Conservation (phyloP, 2,888 invertebrate species). For the Agrochola lota region DNA sequence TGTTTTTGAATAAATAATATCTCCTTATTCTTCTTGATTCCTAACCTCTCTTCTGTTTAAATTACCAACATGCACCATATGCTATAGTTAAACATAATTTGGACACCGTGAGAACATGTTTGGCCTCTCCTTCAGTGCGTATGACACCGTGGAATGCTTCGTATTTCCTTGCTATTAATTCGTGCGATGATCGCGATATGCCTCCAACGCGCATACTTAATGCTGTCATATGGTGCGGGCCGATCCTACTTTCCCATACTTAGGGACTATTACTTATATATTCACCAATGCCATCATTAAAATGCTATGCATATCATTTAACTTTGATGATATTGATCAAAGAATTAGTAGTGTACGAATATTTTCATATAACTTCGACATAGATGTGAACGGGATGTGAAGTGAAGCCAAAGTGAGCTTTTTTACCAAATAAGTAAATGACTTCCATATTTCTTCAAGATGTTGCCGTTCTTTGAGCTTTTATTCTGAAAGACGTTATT, state of each 20-base stretch:
- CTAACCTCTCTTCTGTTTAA: constrained; percentile 23
- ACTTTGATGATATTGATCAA: constrained; percentile 20
- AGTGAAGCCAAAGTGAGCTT: neutral
- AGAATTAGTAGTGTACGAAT: constrained; percentile 16
- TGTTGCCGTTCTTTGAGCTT: neutral
- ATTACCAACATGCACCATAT: constrained; percentile 58
- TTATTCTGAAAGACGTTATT: constrained; percentile 9
- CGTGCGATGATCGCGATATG: constrained; percentile 86
- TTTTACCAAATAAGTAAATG: neutral
- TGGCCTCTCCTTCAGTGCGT: constrained; percentile 77
- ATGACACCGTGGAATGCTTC: constrained; percentile 79
- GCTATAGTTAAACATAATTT: constrained; percentile 48
- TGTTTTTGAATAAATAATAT: constrained; percentile 6
- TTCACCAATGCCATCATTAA: constrained; percentile 51
- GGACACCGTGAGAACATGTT: constrained; percentile 83
- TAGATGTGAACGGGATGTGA: neutral
- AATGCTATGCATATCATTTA: constrained; percentile 25
- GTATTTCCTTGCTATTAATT: constrained; percentile 89
- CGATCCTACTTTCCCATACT: constrained; percentile 81
- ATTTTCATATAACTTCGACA: constrained; percentile 12
- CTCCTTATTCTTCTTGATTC: constrained; percentile 12
- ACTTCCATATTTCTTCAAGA: constrained; percentile 1
- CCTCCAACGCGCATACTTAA: constrained; percentile 83
- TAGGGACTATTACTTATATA: constrained; percentile 57
- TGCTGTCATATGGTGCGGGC: constrained; percentile 82